Evolutionary conservation across 2,113 vertebrate genomes (phyloP).

Genomic region (Cynocephalus volans): DNA sequence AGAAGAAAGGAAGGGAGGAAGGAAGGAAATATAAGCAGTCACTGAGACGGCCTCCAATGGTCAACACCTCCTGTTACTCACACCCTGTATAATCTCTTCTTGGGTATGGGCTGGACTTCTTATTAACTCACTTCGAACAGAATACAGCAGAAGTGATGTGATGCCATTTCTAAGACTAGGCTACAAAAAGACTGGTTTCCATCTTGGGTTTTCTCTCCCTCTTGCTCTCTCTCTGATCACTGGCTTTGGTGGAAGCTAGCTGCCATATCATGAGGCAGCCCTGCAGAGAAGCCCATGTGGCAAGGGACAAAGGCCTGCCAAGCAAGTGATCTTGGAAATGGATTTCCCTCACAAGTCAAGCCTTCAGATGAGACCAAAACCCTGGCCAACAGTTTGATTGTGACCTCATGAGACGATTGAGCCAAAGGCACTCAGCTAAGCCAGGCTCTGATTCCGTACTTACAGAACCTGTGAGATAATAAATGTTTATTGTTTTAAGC

Average conservation of each 20-base stretch:
- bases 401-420: neutral
- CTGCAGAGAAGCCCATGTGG: neutral
- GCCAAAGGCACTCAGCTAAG: neutral
- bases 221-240: neutral
- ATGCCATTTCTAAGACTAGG: neutral
- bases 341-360: neutral
- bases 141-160: neutral
- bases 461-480: too few relatives aligned
- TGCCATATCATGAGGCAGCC: neutral
- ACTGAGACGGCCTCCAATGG: neutral
- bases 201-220: neutral
- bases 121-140: neutral
- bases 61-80: neutral
- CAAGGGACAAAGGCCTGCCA: neutral
- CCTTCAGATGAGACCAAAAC: neutral
- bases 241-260: neutral
- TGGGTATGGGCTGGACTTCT: neutral
- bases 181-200: neutral
- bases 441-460: neutral
- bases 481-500: neutral
- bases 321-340: neutral
- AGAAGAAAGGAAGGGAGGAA: neutral
- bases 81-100: neutral
- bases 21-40: neutral
- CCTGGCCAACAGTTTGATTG: neutral